Percentiles rank a stretch among this genome's conserved stretches.
These are phyloP conservation scores for Pelobates fuscus DNA, from an alignment of 2,113 vertebrate genomes.

Conservation along the genomic window DNA sequence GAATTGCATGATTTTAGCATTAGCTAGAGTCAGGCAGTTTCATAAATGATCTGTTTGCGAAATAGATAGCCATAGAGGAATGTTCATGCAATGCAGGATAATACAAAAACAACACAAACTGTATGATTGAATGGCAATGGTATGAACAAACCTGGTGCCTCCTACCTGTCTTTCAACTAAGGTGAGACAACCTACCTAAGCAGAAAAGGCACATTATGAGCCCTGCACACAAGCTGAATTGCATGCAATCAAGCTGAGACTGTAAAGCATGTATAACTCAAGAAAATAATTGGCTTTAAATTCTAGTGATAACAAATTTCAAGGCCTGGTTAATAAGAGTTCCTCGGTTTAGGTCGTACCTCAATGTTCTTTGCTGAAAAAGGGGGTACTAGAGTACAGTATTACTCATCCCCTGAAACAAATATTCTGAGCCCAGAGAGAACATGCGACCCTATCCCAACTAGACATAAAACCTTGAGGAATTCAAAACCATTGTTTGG, in stretches of 20 bases:
- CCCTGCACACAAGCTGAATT: constrained; percentile 51
- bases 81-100: constrained; percentile 58
- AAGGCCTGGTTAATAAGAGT: background rate
- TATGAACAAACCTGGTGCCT: constrained; percentile 24
- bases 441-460: background rate
- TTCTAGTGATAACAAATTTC: background rate
- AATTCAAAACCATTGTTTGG: constrained; percentile 35
- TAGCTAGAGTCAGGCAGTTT: background rate
- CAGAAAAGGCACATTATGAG: constrained; percentile 40
- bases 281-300: constrained; percentile 43
- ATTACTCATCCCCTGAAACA: background rate
- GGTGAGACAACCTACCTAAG: constrained; percentile 53
- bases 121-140: constrained; percentile 47
- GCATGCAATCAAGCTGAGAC: constrained; percentile 59
- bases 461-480: constrained; percentile 32
- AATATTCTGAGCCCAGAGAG: background rate
- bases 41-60: constrained; percentile 15
- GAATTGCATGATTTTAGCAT: constrained; percentile 18
- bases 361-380: background rate
- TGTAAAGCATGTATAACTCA: constrained; percentile 54
- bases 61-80: constrained; percentile 40
- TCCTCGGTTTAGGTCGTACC: background rate
- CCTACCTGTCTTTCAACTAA: constrained; percentile 41
- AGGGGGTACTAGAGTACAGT: background rate
- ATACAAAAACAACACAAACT: constrained; percentile 37